Conservation (phyloP, 2,888 invertebrate species). For the Pachymerium ferrugineum region DNA sequence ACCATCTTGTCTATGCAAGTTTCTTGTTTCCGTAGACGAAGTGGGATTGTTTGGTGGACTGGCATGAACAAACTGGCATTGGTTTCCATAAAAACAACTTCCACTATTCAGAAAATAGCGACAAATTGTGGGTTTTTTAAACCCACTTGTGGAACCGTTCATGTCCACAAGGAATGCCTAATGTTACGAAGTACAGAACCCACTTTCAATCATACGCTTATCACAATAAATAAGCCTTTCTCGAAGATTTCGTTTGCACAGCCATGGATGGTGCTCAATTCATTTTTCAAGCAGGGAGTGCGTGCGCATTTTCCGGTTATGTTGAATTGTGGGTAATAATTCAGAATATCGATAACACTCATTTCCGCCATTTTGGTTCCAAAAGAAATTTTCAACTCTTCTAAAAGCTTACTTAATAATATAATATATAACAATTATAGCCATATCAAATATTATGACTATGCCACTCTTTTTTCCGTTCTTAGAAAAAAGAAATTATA, state of each 20-base stretch:
- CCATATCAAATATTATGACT: no score
- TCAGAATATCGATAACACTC: no score
- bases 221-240: not conserved
- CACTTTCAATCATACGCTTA: not conserved
- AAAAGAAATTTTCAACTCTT: not conserved
- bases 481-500: no score
- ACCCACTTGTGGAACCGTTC: constrained; percentile 35
- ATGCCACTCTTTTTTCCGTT: no score
- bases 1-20: not conserved
- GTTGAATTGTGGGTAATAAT: not conserved
- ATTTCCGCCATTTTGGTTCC: not conserved
- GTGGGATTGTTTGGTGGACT: constrained; percentile 18
- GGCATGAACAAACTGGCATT: constrained; percentile 36
- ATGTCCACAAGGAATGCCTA: constrained; percentile 34
- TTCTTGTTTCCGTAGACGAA: not conserved
- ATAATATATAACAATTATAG: no score
- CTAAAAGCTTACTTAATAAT: no score
- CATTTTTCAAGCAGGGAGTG: not conserved
- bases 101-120: constrained; percentile 36
- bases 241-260: not conserved
- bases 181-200: not conserved
- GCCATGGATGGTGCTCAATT: constrained; percentile 9
- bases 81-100: constrained; percentile 36
- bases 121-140: constrained; percentile 36
- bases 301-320: not conserved